These are phyloP conservation scores for Lampris incognitus DNA, from an alignment of 2,113 vertebrate genomes.

Conservation along the genomic window DNA sequence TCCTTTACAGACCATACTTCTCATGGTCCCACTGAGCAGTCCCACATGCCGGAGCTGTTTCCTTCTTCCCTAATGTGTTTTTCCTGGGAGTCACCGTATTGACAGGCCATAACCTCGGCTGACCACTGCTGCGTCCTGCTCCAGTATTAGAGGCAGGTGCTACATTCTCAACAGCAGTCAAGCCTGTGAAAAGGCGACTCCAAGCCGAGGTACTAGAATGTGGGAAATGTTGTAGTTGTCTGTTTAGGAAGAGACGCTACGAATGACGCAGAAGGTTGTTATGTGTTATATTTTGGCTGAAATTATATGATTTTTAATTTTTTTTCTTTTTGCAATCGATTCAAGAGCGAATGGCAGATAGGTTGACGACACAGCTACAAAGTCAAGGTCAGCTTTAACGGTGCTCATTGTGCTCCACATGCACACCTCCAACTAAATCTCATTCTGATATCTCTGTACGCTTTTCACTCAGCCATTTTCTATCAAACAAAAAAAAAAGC, in stretches of 20 bases:
- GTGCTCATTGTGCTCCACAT: too few relatives aligned
- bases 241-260: neutral
- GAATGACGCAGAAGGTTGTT: neutral
- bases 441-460: constrained; percentile 20
- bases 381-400: neutral
- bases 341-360: neutral
- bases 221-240: constrained; percentile 12
- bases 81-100: constrained; percentile 21
- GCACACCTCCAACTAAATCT: neutral
- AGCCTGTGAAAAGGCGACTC: constrained; percentile 5
- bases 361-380: neutral
- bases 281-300: constrained; percentile 15
- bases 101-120: constrained; percentile 46
- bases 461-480: constrained; percentile 3
- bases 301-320: neutral
- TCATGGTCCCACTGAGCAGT: constrained; percentile 23
- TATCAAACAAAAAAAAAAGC: constrained; percentile 1
- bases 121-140: constrained; percentile 49
- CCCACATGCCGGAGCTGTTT: constrained; percentile 47
- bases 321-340: neutral
- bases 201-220: constrained; percentile 26
- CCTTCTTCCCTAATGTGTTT: constrained; percentile 40
- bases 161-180: constrained; percentile 43
- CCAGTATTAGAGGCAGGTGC: constrained; percentile 63
- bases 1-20: neutral